A percentile compares a stretch with the other conserved stretches of the same genome.
Evolutionary conservation across 2,113 vertebrate species (phyloP).

Genomic region (Malurus alboscapulatus): DNA sequence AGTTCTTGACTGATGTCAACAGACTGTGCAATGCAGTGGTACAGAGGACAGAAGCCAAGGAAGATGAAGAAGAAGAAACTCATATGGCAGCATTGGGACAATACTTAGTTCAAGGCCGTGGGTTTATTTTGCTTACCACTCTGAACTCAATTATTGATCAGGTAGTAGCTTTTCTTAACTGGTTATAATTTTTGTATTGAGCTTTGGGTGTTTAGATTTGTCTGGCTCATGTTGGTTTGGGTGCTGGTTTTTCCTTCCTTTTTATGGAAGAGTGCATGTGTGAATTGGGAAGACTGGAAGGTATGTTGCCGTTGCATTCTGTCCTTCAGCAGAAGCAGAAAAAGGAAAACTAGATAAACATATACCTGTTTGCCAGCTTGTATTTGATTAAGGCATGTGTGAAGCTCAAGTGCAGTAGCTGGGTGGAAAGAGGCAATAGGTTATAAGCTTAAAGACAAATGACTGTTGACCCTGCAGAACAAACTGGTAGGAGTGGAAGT

Average conservation of each 20-base stretch:
- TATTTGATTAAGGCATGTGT: not conserved
- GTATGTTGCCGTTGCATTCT: not conserved
- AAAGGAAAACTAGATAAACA: not conserved
- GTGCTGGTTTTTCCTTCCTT: not conserved
- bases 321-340: not conserved
- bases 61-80: conserved; percentile 93
- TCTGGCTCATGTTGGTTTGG: not conserved
- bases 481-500: not conserved
- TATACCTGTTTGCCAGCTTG: not conserved
- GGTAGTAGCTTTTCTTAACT: conserved; percentile 66
- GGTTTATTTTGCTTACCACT: conserved; percentile 89
- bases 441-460: not conserved
- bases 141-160: conserved; percentile 92
- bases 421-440: not conserved
- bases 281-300: not conserved
- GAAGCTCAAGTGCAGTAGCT: not conserved
- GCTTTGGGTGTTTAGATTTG: not conserved
- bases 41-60: conserved; percentile 84
- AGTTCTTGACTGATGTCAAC: conserved; percentile 96
- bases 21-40: conserved; percentile 93
- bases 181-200: not conserved
- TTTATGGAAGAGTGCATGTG: not conserved
- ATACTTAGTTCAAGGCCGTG: conserved; percentile 91
- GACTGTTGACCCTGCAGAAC: not conserved
- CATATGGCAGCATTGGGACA: conserved; percentile 93